Evolutionary conservation across 2,888 invertebrate species (phyloP).

Genomic region (Latrodectus hesperus): DNA sequence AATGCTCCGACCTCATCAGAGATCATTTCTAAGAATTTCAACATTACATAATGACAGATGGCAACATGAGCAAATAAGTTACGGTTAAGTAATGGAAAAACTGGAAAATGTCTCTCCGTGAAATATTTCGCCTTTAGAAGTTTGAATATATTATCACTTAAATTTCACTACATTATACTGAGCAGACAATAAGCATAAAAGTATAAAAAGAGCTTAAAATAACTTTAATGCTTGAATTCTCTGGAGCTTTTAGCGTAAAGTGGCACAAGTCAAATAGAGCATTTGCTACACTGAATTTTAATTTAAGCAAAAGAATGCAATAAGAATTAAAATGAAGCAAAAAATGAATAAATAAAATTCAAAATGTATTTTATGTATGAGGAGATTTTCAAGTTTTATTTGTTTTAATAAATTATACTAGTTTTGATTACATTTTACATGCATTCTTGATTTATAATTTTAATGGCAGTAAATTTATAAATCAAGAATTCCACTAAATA

Average conservation of each 20-base stretch:
- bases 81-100: conserved; percentile 35
- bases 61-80: conserved; percentile 44
- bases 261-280: conserved; percentile 11
- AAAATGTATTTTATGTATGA: no score
- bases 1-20: conserved; percentile 50
- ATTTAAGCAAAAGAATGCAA: neutral
- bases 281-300: neutral
- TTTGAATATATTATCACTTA: conserved; percentile 61
- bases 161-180: conserved; percentile 31
- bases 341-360: no score
- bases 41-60: conserved; percentile 59
- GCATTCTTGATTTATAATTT: no score
- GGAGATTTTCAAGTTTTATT: no score
- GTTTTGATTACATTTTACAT: no score
- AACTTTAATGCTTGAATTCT: conserved; percentile 20
- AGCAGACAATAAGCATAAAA: conserved; percentile 58
- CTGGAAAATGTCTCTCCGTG: conserved; percentile 7
- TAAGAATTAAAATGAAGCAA: no score
- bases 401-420: no score
- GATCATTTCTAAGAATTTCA: conserved; percentile 36
- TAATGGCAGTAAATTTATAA: no score
- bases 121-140: conserved; percentile 14
- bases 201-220: conserved; percentile 63
- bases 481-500: no score
- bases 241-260: conserved; percentile 1